Evolutionary conservation across 2,113 vertebrate species (phyloP).

Genomic region (Pelusios castaneus): DNA sequence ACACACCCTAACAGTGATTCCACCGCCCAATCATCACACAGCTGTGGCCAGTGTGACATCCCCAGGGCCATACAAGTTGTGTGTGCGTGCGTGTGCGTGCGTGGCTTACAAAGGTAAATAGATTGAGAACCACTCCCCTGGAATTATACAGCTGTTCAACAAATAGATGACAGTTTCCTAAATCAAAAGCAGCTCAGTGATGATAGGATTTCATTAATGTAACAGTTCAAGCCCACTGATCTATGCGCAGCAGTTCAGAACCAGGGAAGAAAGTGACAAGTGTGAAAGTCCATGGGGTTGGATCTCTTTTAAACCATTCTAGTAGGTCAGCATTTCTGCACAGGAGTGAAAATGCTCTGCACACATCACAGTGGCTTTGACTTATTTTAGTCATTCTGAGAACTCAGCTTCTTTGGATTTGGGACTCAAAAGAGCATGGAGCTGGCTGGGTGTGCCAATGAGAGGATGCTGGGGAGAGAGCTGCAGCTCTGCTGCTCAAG

Average conservation of each 20-base stretch:
- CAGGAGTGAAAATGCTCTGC: conserved; percentile 63
- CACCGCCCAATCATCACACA: too few relatives aligned
- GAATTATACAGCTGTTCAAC: conserved; percentile 44
- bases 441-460: conserved; percentile 1
- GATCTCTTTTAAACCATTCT: conserved; percentile 55
- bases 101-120: too few relatives aligned
- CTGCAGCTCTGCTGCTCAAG: neutral
- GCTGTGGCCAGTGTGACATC: too few relatives aligned
- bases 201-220: conserved; percentile 66
- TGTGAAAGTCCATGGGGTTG: conserved; percentile 10
- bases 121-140: neutral
- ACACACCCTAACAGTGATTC: neutral
- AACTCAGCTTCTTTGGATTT: conserved; percentile 23
- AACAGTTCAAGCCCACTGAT: conserved; percentile 63
- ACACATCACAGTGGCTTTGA: conserved; percentile 48
- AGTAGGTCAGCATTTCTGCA: conserved; percentile 54
- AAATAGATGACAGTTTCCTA: conserved; percentile 41
- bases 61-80: too few relatives aligned
- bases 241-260: conserved; percentile 43
- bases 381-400: conserved; percentile 58
- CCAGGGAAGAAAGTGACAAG: conserved; percentile 64
- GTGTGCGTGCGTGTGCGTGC: too few relatives aligned
- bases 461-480: neutral
- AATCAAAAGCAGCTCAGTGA: conserved; percentile 52
- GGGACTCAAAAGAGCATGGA: neutral